A percentile compares a stretch with the other conserved stretches of the same genome.
Conservation (phyloP, 2,797 vertebrate species). For the Falco naumanni region DNA sequence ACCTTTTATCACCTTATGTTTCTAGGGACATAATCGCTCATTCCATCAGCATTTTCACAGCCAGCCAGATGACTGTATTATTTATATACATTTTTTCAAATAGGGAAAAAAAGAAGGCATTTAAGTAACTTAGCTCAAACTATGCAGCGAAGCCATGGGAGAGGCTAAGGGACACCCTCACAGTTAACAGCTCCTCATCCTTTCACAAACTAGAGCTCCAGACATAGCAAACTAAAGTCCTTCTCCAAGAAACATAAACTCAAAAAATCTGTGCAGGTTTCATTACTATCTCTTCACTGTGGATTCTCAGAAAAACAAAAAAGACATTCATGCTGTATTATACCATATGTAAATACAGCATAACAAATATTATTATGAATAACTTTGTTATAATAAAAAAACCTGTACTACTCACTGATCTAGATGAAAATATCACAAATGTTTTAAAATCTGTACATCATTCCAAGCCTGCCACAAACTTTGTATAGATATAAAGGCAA, state of each 20-base stretch:
- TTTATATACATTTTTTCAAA: background rate
- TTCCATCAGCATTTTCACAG: background rate
- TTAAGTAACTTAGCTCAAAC: background rate
- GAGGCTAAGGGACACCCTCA: background rate
- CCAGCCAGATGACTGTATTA: background rate
- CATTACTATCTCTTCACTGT: background rate
- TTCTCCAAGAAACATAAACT: background rate
- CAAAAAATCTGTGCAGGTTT: background rate
- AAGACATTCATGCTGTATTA: background rate
- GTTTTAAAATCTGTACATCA: background rate
- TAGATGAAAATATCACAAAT: background rate
- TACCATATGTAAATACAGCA: background rate
- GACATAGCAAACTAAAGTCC: background rate
- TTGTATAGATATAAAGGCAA: background rate
- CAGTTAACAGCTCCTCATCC: background rate
- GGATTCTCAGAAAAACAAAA: background rate
- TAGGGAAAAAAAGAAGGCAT: background rate
- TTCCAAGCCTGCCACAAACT: background rate
- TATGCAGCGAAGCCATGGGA: background rate
- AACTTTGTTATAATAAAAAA: background rate
- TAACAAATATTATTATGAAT: background rate
- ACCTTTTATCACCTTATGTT: background rate
- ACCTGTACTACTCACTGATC: background rate
- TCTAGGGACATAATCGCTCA: background rate
- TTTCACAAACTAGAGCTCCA: background rate